A percentile compares a stretch with the other conserved stretches of the same genome.
phyloP scores from a whole-genome alignment of 2,113 vertebrate species.

The Psittacus erithacus region DNA sequence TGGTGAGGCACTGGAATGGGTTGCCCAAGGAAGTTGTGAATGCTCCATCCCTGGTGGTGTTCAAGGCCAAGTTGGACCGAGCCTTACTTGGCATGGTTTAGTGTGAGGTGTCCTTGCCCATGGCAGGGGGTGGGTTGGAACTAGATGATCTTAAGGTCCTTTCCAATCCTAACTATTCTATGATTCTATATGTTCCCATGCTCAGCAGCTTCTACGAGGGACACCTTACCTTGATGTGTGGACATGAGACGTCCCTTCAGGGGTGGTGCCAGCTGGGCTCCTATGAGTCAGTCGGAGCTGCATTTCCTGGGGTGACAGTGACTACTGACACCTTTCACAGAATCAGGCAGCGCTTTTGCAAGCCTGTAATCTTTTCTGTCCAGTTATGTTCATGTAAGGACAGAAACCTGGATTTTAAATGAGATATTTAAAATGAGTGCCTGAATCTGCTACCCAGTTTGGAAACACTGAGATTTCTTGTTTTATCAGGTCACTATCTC shows the following conservation, averaged over 20 bases:
- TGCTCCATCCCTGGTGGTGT: fast-evolving
- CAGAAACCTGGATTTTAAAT: neutral
- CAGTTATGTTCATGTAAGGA: neutral
- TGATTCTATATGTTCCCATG: neutral
- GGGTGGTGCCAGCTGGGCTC: neutral
- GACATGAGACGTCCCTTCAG: neutral
- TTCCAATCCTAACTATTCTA: too few relatives aligned
- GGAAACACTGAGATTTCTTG: neutral
- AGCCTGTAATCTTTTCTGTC: neutral
- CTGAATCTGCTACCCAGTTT: neutral
- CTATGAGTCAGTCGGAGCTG: neutral
- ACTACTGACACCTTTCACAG: neutral
- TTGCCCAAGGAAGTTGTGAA: too few relatives aligned
- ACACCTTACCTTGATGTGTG: neutral
- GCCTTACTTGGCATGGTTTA: too few relatives aligned
- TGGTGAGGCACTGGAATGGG: too few relatives aligned
- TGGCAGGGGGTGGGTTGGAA: too few relatives aligned
- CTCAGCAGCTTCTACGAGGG: neutral
- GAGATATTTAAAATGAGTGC: neutral
- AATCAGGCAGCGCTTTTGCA: neutral
- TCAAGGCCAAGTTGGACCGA: fast-evolving
- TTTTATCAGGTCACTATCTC: neutral
- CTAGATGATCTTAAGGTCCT: too few relatives aligned
- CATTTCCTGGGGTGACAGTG: neutral
- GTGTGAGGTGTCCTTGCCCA: too few relatives aligned